Conservation (phyloP, 2,797 vertebrate genomes). For the Enteromius radiatus region DNA sequence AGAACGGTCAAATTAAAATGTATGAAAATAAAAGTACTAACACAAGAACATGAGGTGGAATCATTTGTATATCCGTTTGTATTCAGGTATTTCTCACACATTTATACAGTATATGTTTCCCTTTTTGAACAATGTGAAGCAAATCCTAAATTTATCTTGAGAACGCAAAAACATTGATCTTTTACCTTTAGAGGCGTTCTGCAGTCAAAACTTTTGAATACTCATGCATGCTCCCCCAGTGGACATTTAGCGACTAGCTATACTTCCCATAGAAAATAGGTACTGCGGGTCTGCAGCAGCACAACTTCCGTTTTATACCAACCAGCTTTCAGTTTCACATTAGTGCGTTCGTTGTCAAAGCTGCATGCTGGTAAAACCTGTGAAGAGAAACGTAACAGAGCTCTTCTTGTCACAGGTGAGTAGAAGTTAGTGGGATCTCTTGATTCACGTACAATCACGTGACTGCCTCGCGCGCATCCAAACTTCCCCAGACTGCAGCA, state of each 20-base stretch:
- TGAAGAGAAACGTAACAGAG: neutral
- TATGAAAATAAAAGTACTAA: slow-evolving; percentile 20
- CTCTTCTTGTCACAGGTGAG: neutral
- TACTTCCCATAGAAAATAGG: neutral
- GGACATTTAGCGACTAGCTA: neutral
- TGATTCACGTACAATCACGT: neutral
- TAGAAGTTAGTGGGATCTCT: neutral
- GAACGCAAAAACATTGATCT: neutral
- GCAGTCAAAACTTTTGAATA: neutral
- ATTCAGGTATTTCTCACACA: neutral
- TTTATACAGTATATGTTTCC: neutral
- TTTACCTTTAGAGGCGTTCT: neutral
- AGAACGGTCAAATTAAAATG: neutral
- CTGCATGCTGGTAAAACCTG: neutral
- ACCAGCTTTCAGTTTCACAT: neutral
- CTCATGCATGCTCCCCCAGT: neutral
- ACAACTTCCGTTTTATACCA: neutral
- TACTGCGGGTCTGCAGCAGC: neutral
- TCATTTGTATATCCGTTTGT: neutral
- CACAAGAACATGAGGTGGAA: neutral
- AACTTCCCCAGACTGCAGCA: neutral
- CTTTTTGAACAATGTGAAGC: neutral
- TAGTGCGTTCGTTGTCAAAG: neutral
- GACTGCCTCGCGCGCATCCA: neutral
- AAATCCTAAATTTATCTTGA: neutral